phyloP scores from a whole-genome alignment of 2,888 invertebrate genomes.

The Ephialtes manifestator region DNA sequence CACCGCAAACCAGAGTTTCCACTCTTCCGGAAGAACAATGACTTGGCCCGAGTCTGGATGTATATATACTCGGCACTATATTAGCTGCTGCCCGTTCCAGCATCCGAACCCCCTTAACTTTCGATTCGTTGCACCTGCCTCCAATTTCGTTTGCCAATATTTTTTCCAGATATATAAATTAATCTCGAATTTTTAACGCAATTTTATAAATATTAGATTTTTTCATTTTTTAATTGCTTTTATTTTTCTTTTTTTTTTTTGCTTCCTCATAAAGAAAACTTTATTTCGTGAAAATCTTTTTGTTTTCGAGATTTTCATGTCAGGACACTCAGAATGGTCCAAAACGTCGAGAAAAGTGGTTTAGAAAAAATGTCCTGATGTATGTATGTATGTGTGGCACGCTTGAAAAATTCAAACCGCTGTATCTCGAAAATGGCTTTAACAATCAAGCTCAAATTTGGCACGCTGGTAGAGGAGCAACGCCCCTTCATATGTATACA shows the following conservation, averaged over 20 bases:
- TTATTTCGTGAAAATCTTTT: too few species aligned
- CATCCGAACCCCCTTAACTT: constrained; percentile 3
- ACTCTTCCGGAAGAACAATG: constrained; percentile 49
- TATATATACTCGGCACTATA: not conserved
- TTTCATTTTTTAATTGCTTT: not conserved
- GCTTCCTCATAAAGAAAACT: too few species aligned
- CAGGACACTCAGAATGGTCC: too few species aligned
- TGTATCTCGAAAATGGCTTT: too few species aligned
- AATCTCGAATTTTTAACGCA: not conserved
- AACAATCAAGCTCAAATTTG: too few species aligned
- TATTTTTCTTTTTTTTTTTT: not conserved
- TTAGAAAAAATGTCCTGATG: too few species aligned
- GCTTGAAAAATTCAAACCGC: too few species aligned
- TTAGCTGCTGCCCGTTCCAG: not conserved
- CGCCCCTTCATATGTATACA: too few species aligned
- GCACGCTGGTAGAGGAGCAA: too few species aligned
- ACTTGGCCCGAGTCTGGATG: constrained; percentile 15
- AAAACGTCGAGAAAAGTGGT: too few species aligned
- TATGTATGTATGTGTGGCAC: too few species aligned
- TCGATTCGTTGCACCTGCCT: constrained; percentile 41
- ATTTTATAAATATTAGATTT: not conserved
- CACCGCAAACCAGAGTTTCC: constrained; percentile 38
- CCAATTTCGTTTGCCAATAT: constrained; percentile 37
- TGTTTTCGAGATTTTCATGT: too few species aligned
- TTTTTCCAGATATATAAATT: not conserved